These are phyloP conservation scores for Cenopis cana DNA, from an alignment of 2,888 invertebrate species.

Conservation along the genomic window DNA sequence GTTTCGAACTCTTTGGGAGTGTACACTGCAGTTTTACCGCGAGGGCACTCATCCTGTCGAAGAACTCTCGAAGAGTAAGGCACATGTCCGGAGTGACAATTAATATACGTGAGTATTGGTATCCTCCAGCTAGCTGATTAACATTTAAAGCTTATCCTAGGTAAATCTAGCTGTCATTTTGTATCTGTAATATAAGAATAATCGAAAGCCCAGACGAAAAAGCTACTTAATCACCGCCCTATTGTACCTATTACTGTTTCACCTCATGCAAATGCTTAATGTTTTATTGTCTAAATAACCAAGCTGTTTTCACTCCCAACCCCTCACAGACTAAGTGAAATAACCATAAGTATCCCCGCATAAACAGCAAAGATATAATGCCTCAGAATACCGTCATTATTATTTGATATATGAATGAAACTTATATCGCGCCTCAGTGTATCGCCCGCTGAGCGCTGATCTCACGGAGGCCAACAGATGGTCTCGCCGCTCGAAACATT, in stretches of 20 bases:
- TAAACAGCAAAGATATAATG: slow-evolving; percentile 28
- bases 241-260: not conserved
- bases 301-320: slow-evolving; percentile 3
- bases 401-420: slow-evolving; percentile 41
- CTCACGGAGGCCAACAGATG: slow-evolving; percentile 77
- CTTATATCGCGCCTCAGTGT: slow-evolving; percentile 53
- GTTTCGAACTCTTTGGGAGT: too few relatives aligned
- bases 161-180: too few relatives aligned
- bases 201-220: too few relatives aligned
- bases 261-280: not conserved
- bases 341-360: slow-evolving; percentile 31
- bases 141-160: too few relatives aligned
- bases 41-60: too few relatives aligned
- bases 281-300: not conserved
- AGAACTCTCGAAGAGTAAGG: too few relatives aligned
- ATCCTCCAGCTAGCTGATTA: too few relatives aligned
- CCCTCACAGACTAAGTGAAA: slow-evolving; percentile 18
- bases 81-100: too few relatives aligned
- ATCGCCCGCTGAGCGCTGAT: slow-evolving; percentile 63
- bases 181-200: too few relatives aligned
- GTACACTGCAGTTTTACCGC: too few relatives aligned
- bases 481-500: slow-evolving; percentile 72
- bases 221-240: not conserved
- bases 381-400: slow-evolving; percentile 35
- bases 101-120: too few relatives aligned